Conservation (phyloP, 1,140 invertebrate species). For the Parasteatoda tepidariorum region DNA sequence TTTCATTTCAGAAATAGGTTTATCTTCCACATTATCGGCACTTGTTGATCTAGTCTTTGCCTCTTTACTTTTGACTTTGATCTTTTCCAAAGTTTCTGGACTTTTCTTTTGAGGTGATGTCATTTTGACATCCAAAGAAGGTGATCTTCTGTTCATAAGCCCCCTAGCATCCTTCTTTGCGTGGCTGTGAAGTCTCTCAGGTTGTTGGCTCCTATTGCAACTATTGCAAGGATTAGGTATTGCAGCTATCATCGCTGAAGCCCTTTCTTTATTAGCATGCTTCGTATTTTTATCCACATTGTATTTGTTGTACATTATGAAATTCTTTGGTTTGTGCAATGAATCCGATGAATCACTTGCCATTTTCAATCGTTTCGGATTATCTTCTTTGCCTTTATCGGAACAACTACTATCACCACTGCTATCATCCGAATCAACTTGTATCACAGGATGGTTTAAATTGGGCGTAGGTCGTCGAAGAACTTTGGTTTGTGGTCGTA, state of each 20-base stretch:
- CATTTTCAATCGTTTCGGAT: conserved; percentile 40
- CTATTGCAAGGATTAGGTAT: conserved; percentile 73
- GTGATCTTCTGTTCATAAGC: conserved; percentile 44
- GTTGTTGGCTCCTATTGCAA: conserved; percentile 72
- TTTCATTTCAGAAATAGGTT: neutral
- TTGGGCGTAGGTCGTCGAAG: conserved; percentile 61
- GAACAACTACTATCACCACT: conserved; percentile 36
- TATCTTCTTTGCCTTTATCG: conserved; percentile 45
- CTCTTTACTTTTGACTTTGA: conserved; percentile 70
- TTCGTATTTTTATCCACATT: conserved; percentile 48
- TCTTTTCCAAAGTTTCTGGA: conserved; percentile 60
- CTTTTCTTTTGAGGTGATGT: conserved; percentile 13
- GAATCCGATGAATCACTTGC: neutral
- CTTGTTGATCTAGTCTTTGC: conserved; percentile 58
- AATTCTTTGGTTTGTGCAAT: conserved; percentile 43
- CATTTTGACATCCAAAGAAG: conserved; percentile 29
- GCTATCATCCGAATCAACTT: conserved; percentile 47
- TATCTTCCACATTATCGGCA: neutral
- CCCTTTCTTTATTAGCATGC: conserved; percentile 29
- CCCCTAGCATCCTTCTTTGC: conserved; percentile 65
- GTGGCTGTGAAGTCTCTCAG: conserved; percentile 75
- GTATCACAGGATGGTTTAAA: conserved; percentile 62
- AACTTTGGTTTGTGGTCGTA: conserved; percentile 61
- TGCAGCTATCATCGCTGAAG: conserved; percentile 38
- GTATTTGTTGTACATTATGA: conserved; percentile 47